Evolutionary conservation across 2,113 vertebrate species (phyloP), one percentile per base, ranked within the genome.

Genomic region (Anthoscopus minutus): DNA sequence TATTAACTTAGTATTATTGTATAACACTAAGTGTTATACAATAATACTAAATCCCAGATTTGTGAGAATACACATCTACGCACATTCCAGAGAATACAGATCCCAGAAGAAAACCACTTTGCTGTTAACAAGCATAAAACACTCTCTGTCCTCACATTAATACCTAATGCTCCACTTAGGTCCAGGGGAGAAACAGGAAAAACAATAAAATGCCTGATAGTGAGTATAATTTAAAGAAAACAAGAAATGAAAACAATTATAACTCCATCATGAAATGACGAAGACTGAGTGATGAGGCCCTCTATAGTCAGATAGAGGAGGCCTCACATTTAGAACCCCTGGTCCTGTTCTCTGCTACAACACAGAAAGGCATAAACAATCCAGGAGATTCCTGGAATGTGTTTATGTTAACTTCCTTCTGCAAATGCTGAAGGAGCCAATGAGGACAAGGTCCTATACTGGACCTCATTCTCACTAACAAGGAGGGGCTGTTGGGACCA

Each of bases 221-320:
- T 10, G 45, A 92, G 24, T 15, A 54, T 28, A 76, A 64, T 82
- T 82, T 56, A 53, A 82, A 88, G 57, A 38, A 93, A 86, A 71
- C 3, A 50, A 54, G 11, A 65, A 83, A 83, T 15, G 0, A 70
- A 61, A 35, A 27, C 67, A 45, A 25, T 6, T 65, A 47, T 31
- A 23, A 62, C 4, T 85, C 67, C 11, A 50, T 47, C 13, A 66
- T 10, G 15, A 81, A 81, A 82, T 54, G 16, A 89, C 47, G 40
- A 82, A 40, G n/a, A 61, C 54, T 76, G 47, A 31, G n/a, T 61
- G 53, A 67, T 6, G 53, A 74, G 53, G 53, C 19, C 61, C 54
- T 74, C n/a, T 40, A 13, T 21, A 40, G 61, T 61, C 61, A 61
- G 60, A 38, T 6, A 18, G 40, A 14, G 76, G n/a, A 51, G 9